phyloP scores from a whole-genome alignment of 2,113 vertebrate genomes.

The Irena cyanogastra region DNA sequence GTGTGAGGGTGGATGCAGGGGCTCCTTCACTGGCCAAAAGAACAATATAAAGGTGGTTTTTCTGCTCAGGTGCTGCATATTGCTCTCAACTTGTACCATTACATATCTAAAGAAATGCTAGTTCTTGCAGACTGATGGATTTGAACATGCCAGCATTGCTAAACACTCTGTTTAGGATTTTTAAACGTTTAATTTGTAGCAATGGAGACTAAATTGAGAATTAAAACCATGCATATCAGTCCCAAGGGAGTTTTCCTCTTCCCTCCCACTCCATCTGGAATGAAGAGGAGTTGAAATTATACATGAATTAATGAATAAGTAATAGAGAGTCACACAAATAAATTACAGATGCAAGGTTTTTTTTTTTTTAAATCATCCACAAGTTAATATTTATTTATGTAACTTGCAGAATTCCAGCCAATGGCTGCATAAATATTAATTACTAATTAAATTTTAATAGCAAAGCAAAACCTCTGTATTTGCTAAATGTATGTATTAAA shows the following conservation, averaged over 20 bases:
- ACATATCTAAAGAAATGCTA: neutral
- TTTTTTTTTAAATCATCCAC: neutral
- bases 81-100: neutral
- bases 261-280: slow-evolving; percentile 49
- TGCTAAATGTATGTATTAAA: slow-evolving; percentile 21
- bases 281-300: slow-evolving; percentile 38
- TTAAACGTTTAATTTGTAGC: slow-evolving; percentile 42
- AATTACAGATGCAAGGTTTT: slow-evolving; percentile 20
- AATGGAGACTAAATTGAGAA: slow-evolving; percentile 46
- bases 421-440: slow-evolving; percentile 74
- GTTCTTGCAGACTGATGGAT: neutral
- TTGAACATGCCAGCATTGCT: neutral
- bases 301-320: slow-evolving; percentile 57
- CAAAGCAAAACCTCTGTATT: slow-evolving; percentile 20
- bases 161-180: slow-evolving; percentile 42
- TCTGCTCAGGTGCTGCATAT: neutral
- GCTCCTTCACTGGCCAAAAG: neutral
- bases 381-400: slow-evolving; percentile 76
- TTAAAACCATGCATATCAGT: slow-evolving; percentile 1
- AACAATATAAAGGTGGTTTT: fast-evolving
- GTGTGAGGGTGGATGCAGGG: neutral
- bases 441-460: slow-evolving; percentile 71
- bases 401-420: slow-evolving; percentile 33
- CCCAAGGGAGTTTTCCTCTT: neutral
- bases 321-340: slow-evolving; percentile 46